Evolutionary conservation across 2,797 vertebrate genomes (phyloP), one percentile per base, ranked within the genome.

Genomic region (Rhinella marina): DNA sequence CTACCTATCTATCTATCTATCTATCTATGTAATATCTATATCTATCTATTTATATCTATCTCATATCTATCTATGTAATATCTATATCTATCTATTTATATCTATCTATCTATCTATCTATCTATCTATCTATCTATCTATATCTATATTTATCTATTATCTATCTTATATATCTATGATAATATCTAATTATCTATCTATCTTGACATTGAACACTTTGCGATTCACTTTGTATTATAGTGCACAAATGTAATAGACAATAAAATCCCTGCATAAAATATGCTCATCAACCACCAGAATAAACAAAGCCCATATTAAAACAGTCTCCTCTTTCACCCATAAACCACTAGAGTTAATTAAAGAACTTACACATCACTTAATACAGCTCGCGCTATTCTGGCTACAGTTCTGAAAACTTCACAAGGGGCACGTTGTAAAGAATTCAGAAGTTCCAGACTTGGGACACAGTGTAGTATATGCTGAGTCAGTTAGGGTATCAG

Each of bases 391-490:
- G 5, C 75, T 77, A 1, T 50, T 77, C 32, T 77, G 75, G 75
- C 75, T 25, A 16, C 75, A 77, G 75, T 54, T 23, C 50, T 77
- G 75, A 50, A 77, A 77, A 54, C 23, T 54, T 77, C 75, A 54
- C 75, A 64, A 23, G 11, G 10, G 19, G 56, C 50, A 84, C 50
- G 23, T 52, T 84, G 59, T 84, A 70, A 84, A 84, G 78, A 81
- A 57, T 77, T 77, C 50, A 77, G 50, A 77, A 77, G 75, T 54
- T 10, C 52, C 72, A 75, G 72, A 8, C 23, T 77, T 54, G 10
- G 75, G 75, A 77, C 50, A 77, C 48, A 52, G 25, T n/a, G 25
- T 25, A 25, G 50, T 77, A 77, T 77, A 54, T 54, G 50, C 48
- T 41, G 70, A 77, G 75, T 77, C 75, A 77, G 12, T 54, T 25